Evolutionary conservation across 2,113 vertebrate genomes (phyloP).

Genomic region (Phoenicopterus ruber): DNA sequence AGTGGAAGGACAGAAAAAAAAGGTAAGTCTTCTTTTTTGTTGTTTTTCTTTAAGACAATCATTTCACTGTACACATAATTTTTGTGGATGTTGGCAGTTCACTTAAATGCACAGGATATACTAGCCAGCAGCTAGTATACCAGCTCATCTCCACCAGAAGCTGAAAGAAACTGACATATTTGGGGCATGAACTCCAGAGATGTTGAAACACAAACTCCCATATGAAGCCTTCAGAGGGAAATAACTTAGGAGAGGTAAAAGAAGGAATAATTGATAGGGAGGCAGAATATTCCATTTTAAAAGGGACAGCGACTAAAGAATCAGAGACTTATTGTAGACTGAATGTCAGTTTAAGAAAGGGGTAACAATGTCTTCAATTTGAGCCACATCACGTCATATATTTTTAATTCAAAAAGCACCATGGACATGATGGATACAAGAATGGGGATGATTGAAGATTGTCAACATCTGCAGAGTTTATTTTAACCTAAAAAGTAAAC

Average conservation of each 20-base stretch:
- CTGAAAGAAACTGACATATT: conserved; percentile 16
- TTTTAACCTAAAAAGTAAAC: background rate
- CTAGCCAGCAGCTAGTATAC: background rate
- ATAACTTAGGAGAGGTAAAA: background rate
- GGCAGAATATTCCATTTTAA: background rate
- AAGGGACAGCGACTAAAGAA: background rate
- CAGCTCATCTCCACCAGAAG: background rate
- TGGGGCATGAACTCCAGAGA: background rate
- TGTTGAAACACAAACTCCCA: background rate
- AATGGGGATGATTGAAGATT: background rate
- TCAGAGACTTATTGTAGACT: background rate
- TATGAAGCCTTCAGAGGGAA: background rate
- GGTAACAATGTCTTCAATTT: background rate
- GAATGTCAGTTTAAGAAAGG: background rate
- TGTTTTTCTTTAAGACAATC: background rate
- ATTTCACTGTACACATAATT: background rate
- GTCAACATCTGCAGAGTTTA: background rate
- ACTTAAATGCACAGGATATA: background rate
- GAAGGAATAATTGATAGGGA: background rate
- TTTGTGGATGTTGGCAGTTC: background rate
- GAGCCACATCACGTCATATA: background rate
- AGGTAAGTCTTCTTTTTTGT: fast-evolving
- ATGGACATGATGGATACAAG: background rate
- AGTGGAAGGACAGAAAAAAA: background rate
- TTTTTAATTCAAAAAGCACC: background rate